Conservation (phyloP, 2,888 invertebrate genomes). For the Neria commutata region DNA sequence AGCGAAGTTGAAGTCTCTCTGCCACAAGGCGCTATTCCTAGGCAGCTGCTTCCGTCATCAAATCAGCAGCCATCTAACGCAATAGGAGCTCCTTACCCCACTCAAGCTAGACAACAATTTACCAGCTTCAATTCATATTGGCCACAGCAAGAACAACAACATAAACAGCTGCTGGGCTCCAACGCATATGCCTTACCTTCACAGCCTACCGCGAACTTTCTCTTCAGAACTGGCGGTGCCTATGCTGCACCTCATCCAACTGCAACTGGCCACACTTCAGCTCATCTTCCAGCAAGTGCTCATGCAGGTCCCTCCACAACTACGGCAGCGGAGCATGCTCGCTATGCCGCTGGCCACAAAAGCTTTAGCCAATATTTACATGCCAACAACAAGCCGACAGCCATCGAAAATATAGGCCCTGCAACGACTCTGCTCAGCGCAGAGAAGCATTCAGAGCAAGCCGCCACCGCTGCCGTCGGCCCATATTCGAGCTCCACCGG, state of each 20-base stretch:
- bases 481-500: background rate
- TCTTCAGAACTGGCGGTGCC: background rate
- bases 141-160: background rate
- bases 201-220: background rate
- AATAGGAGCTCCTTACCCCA: no score
- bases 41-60: no score
- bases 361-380: background rate
- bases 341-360: background rate
- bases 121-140: no score
- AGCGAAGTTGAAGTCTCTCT: no score
- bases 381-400: background rate
- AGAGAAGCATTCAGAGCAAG: no score
- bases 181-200: background rate
- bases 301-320: background rate
- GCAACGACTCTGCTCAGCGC: no score
- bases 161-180: background rate
- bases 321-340: background rate
- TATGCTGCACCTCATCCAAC: background rate
- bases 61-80: no score
- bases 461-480: background rate
- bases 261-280: background rate
- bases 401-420: no score
- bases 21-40: no score
- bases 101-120: no score
- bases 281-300: conserved; percentile 1